These are phyloP conservation scores for Uloborus diversus DNA, from an alignment of 1,140 invertebrate species.

Conservation along the genomic window DNA sequence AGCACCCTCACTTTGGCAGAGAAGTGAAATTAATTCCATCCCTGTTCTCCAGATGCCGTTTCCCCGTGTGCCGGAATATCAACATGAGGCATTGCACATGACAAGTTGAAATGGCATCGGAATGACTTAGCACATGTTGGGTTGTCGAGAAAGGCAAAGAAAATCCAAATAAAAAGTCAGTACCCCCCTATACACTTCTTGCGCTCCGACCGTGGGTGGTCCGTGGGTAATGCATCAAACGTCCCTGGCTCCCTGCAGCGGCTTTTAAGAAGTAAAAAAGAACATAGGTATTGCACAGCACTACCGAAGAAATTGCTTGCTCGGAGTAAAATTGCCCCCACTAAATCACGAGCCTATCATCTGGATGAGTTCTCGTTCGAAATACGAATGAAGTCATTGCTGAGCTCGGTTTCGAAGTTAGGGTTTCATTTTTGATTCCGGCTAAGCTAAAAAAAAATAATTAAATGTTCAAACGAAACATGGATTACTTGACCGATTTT, in stretches of 20 bases:
- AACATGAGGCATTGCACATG: conserved; percentile 36
- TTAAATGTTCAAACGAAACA: too few species aligned
- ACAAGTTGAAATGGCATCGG: conserved; percentile 32
- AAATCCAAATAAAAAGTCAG: conserved; percentile 37
- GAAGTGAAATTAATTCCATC: too few species aligned
- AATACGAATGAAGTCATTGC: conserved; percentile 1
- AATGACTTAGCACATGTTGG: conserved; percentile 52
- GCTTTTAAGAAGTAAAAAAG: background rate
- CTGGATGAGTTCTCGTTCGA: background rate
- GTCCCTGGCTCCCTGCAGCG: conserved; percentile 34
- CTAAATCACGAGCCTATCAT: conserved; percentile 37
- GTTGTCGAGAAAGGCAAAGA: background rate
- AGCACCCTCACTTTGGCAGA: too few species aligned
- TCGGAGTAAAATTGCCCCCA: conserved; percentile 48
- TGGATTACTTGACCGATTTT: too few species aligned
- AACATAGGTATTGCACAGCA: conserved; percentile 38
- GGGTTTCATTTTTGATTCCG: too few species aligned
- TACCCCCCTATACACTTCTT: background rate
- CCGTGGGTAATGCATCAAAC: conserved; percentile 49
- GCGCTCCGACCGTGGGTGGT: conserved; percentile 36
- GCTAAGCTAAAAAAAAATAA: too few species aligned
- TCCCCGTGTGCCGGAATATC: conserved; percentile 8
- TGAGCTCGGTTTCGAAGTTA: background rate
- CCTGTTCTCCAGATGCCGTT: too few species aligned
- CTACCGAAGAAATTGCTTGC: conserved; percentile 44